Conservation (phyloP, 1,140 invertebrate genomes). For the Pseudomyrmex cubaensis region DNA sequence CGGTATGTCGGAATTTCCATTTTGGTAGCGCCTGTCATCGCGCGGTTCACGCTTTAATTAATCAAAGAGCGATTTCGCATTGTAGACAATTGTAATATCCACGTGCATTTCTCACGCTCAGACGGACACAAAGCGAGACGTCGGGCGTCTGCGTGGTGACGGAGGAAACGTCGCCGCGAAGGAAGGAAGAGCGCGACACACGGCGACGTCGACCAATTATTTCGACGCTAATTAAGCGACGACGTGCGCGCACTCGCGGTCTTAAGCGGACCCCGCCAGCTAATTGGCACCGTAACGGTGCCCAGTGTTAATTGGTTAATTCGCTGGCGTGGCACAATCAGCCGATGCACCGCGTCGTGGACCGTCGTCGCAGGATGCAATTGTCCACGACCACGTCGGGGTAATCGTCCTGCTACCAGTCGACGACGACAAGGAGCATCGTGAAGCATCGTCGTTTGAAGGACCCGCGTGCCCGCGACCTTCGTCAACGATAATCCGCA, state of each 20-base stretch:
- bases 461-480: constrained; percentile 10
- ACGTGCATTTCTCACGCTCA: background rate
- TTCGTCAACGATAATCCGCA: constrained; percentile 76
- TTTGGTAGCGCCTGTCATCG: background rate
- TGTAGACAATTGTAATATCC: constrained; percentile 2
- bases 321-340: constrained; percentile 29
- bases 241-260: background rate
- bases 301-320: constrained; percentile 74
- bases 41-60: constrained; percentile 12
- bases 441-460: background rate
- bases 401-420: constrained; percentile 46
- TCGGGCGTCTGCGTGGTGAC: background rate
- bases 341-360: constrained; percentile 39
- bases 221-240: constrained; percentile 78
- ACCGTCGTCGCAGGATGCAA: constrained; percentile 60
- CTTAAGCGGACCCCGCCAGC: constrained; percentile 24
- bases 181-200: constrained; percentile 26
- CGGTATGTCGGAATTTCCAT: background rate
- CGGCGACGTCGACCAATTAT: constrained; percentile 65
- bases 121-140: background rate
- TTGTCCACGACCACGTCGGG: constrained; percentile 12
- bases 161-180: constrained; percentile 9
- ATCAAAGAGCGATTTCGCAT: constrained; percentile 4
- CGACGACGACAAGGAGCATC: background rate
- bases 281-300: constrained; percentile 72